Base-by-base conservation (phyloP, 2,797 vertebrate species). In the Knipowitschia caucasica region DNA sequence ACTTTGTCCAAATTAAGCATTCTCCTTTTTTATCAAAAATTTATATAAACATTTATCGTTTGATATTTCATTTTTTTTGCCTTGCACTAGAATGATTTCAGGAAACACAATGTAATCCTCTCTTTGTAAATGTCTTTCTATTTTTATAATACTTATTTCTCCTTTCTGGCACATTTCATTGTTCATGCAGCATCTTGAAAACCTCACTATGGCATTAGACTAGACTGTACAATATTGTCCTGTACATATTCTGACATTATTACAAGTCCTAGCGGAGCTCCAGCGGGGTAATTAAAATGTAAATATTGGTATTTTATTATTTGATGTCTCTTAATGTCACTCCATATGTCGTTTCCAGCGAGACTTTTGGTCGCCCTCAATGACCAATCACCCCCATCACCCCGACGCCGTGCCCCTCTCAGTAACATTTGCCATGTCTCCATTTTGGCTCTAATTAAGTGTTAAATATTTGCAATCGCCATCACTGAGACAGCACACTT, bases 221-320 rank as follows among this genome's bases (percentile, higher is more conserved):
- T 7, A 2, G 3, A 33, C 12, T 23, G 46, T n/a, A 31, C 20
- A 29, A 18, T 47, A 33, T 47, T 57, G 56, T 91, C 89, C 87
- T 89, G 87, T 89, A 87, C 81, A 87, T 85, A 88, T 85, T 84
- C 90, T 59, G 53, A 63, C 56, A 73, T 60, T 73, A 77, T 93
- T 92, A 94, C 93, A 85, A 85, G 79, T 82, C 89, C 89, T 90
- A 89, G 90, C 85, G 89, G 90, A 90, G 89, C 91, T 89, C 85
- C 93, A 83, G 92, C 92, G 91, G 92, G 93, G 93, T 96, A 96
- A 98, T 98, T 98, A 99, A 99, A 99, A 99, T 98, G 95, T 99
- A 98, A 98, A 99, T 99, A 98, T 99, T 98, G 95, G 98, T 99
- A 99, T 99, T 99, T 98, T 95, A 98, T 96, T 94, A 95, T 98